Conservation (phyloP, 2,888 invertebrate genomes). For the Punctoribates punctum region DNA sequence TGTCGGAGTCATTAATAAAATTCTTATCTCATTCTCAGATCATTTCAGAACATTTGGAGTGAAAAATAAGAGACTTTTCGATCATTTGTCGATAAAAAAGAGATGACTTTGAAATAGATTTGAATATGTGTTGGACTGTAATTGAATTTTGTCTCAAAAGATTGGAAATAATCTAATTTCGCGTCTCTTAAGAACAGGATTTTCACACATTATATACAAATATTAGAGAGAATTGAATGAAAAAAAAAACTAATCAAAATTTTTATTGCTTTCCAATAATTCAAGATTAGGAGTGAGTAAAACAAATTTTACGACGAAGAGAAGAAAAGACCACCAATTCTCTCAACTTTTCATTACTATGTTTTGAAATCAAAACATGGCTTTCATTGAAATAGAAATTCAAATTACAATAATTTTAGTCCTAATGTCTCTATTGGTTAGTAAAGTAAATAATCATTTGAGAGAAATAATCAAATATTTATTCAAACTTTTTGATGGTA, state of each 20-base stretch:
- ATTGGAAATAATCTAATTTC: neutral
- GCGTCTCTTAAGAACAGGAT: neutral
- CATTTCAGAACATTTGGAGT: neutral
- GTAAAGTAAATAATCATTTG: neutral
- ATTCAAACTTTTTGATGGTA: neutral
- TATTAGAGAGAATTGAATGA: neutral
- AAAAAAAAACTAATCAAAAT: neutral
- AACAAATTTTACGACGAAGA: no score
- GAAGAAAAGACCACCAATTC: no score
- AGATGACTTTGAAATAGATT: neutral
- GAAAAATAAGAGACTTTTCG: neutral
- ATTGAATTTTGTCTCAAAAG: neutral
- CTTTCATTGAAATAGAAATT: no score
- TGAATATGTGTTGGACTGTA: neutral
- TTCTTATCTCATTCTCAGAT: neutral
- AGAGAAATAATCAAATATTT: neutral
- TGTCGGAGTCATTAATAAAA: constrained; percentile 6
- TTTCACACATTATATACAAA: neutral
- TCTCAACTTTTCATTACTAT: no score
- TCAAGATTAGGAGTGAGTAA: neutral
- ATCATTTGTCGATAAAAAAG: neutral
- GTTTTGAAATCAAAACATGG: no score
- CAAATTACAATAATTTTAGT: no score
- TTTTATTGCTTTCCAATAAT: neutral
- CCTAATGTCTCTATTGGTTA: constrained; percentile 1